phyloP scores from a whole-genome alignment of 2,113 vertebrate species.

The Cephalopterus ornatus region DNA sequence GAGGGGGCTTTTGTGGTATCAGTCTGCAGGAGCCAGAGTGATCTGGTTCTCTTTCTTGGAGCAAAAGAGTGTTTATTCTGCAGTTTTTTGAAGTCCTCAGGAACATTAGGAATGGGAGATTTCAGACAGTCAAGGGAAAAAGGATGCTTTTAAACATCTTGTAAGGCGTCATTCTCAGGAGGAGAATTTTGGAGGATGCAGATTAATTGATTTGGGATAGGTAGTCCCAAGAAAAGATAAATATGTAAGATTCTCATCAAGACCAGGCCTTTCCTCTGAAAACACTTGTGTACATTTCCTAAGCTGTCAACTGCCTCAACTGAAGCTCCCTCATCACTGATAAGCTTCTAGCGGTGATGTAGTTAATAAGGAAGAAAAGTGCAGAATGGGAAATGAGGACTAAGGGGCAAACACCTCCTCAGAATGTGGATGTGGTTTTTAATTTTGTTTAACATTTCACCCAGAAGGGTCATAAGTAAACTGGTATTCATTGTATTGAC shows the following conservation, averaged over 20 bases:
- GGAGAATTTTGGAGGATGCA: neutral
- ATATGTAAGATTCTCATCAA: neutral
- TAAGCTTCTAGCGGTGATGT: neutral
- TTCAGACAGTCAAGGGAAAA: neutral
- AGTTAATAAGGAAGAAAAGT: neutral
- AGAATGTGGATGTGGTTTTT: neutral
- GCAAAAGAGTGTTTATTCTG: neutral
- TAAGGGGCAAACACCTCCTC: neutral
- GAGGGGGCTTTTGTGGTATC: conserved; percentile 19
- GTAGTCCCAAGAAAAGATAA: neutral
- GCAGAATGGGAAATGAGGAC: neutral
- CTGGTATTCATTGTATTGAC: neutral
- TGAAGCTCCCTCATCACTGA: neutral
- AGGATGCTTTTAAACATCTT: neutral
- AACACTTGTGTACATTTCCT: neutral
- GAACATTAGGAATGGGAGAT: neutral
- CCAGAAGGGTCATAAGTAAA: neutral
- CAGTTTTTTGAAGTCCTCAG: neutral
- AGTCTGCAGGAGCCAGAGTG: neutral
- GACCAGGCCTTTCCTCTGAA: neutral
- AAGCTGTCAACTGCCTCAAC: neutral
- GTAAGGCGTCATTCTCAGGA: neutral
- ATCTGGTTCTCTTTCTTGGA: conserved; percentile 9
- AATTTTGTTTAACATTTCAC: neutral
- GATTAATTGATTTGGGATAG: neutral